A percentile compares a stretch with the other conserved stretches of the same genome.
Evolutionary conservation across 2,113 vertebrate genomes (phyloP).

Genomic region (Eolophus roseicapilla): DNA sequence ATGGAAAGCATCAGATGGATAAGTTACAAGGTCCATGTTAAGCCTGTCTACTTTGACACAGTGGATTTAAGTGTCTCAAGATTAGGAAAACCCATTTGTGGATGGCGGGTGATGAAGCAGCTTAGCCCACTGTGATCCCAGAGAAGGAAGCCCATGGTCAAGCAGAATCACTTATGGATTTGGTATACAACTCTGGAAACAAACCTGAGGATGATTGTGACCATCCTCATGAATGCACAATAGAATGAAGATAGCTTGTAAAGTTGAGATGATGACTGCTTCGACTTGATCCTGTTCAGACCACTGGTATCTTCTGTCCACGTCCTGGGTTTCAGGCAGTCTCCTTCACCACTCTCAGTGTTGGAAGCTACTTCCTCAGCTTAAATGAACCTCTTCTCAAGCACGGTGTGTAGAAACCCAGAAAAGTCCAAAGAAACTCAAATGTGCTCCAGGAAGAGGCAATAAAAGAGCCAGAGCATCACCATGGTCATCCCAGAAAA

Average conservation of each 20-base stretch:
- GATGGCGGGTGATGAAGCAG: not conserved
- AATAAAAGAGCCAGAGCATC: not conserved
- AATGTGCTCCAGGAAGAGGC: not conserved
- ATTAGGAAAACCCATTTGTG: not conserved
- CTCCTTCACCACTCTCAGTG: not conserved
- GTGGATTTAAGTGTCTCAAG: not conserved
- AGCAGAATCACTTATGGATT: not conserved
- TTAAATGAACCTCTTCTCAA: not conserved
- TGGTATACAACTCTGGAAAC: not conserved
- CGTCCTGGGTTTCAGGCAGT: not conserved
- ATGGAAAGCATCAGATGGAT: not conserved
- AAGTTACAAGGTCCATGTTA: not conserved
- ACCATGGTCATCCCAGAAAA: not conserved
- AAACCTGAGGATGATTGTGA: not conserved
- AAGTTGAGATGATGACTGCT: not conserved
- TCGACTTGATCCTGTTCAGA: not conserved
- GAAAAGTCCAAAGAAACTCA: not conserved
- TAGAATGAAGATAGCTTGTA: not conserved
- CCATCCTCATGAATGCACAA: too few species aligned
- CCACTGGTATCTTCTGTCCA: not conserved
- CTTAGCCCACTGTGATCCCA: not conserved
- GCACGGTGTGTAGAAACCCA: not conserved
- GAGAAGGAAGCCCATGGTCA: not conserved
- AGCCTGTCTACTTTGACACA: not conserved
- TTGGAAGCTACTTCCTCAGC: not conserved